Conservation (phyloP, 2,888 invertebrate genomes). For the Eutolmus rufibarbis region DNA sequence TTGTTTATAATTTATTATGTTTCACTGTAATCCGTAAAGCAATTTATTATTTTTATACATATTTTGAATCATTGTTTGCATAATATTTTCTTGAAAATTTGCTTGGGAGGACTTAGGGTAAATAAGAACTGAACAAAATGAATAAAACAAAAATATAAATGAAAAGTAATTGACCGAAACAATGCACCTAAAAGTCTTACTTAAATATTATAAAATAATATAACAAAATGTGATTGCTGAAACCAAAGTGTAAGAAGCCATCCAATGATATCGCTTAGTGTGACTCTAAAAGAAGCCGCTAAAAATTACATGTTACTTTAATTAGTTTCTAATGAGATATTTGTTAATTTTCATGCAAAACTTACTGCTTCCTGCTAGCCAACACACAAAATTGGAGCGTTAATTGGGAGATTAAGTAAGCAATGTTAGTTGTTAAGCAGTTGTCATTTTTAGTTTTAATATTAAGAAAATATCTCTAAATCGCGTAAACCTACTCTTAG, state of each 20-base stretch:
- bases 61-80: background rate
- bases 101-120: background rate
- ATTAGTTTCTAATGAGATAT: background rate
- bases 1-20: background rate
- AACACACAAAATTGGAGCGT: constrained; percentile 42
- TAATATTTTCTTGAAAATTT: background rate
- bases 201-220: background rate
- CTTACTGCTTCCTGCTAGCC: constrained; percentile 53
- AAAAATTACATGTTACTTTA: background rate
- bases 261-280: constrained; percentile 24
- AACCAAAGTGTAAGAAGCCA: constrained; percentile 14
- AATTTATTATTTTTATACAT: background rate
- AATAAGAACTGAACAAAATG: background rate
- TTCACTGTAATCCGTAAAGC: background rate
- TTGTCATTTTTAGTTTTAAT: background rate
- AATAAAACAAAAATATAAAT: background rate
- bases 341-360: constrained; percentile 47
- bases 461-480: background rate
- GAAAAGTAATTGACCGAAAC: background rate
- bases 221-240: background rate
- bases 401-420: constrained; percentile 36
- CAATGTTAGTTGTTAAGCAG: constrained; percentile 32
- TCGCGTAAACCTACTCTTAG: background rate
- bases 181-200: background rate
- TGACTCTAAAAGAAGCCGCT: background rate